A percentile compares a stretch with the other conserved stretches of the same genome.
phyloP scores from a whole-genome alignment of 2,797 vertebrate species.

The Phaenicophaeus curvirostris region DNA sequence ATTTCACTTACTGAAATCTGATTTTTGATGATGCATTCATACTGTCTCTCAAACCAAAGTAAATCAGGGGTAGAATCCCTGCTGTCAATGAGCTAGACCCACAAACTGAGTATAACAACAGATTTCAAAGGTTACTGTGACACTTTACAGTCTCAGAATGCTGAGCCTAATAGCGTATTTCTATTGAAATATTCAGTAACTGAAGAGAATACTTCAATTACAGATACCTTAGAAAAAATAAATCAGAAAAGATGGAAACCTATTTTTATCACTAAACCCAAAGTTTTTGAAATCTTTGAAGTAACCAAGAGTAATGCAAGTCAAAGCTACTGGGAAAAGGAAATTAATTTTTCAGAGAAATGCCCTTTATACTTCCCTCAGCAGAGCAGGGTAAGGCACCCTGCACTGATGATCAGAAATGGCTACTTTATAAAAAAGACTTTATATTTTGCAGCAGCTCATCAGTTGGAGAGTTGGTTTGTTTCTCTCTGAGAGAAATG shows the following conservation, averaged over 20 bases:
- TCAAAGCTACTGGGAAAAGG: not conserved
- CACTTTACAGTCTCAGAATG: not conserved
- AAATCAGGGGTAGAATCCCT: not conserved
- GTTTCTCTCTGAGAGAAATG: not conserved
- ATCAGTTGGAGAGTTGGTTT: not conserved
- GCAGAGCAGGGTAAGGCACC: not conserved
- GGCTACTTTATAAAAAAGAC: too few species aligned
- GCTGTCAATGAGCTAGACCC: not conserved
- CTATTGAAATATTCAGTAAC: not conserved
- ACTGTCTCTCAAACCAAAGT: not conserved
- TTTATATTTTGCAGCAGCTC: not conserved
- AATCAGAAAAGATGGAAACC: not conserved
- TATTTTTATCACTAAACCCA: not conserved
- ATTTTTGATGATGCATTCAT: not conserved
- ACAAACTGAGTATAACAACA: not conserved
- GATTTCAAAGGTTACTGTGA: not conserved
- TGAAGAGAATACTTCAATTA: not conserved
- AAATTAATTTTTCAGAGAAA: not conserved
- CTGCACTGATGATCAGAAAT: not conserved
- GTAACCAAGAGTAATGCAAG: not conserved
- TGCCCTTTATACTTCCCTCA: not conserved
- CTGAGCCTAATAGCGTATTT: not conserved
- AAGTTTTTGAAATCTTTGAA: not conserved
- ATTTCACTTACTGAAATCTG: not conserved
- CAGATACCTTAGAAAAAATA: not conserved